Evolutionary conservation across 2,113 vertebrate genomes (phyloP).

Genomic region (Orthonyx spaldingii): DNA sequence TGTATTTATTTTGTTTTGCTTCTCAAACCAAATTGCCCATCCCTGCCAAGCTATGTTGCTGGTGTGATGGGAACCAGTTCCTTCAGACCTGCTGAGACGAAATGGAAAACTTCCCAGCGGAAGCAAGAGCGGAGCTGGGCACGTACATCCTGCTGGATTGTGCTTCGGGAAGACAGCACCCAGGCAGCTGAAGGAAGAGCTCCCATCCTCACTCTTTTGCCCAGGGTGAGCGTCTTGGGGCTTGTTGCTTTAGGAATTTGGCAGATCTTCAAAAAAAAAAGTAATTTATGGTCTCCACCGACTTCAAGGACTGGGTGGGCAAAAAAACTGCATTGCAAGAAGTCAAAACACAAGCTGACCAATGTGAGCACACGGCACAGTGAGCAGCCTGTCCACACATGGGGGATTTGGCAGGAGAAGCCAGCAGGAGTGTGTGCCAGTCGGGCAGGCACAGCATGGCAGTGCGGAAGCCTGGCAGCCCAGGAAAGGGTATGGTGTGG

Average conservation of each 20-base stretch:
- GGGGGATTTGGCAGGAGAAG: not conserved
- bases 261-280: not conserved
- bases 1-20: constrained; percentile 49
- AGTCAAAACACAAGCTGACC: not conserved
- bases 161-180: not conserved
- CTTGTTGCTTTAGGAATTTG: not conserved
- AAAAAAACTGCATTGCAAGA: not conserved
- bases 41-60: constrained; percentile 38
- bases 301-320: not conserved
- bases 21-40: constrained; percentile 50
- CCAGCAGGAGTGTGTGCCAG: accelerated
- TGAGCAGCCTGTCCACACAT: not conserved
- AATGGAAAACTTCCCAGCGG: constrained; percentile 54
- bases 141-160: accelerated
- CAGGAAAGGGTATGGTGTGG: not conserved
- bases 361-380: not conserved
- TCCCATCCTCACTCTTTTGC: not conserved
- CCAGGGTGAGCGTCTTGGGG: not conserved
- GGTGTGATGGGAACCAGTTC: constrained; percentile 27
- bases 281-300: not conserved
- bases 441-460: accelerated
- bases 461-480: not conserved
- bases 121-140: not conserved
- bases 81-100: not conserved
- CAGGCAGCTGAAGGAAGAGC: not conserved